Conservation (phyloP, 2,113 vertebrate genomes). For the Suricata suricatta region DNA sequence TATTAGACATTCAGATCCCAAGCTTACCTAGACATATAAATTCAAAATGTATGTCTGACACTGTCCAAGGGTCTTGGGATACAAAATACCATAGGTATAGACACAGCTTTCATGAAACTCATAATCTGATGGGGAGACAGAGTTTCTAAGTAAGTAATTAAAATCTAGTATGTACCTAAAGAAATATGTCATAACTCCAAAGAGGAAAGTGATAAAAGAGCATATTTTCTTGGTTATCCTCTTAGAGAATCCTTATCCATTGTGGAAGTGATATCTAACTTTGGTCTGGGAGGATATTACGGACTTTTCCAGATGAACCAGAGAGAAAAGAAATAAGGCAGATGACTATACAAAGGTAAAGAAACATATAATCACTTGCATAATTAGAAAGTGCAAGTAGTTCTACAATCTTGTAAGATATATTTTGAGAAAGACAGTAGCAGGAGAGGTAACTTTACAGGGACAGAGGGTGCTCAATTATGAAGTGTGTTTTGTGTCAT, state of each 20-base stretch:
- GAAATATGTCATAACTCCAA: not conserved
- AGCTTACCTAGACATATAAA: not conserved
- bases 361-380: not conserved
- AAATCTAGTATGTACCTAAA: not conserved
- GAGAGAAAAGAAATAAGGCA: not conserved
- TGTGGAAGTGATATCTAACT: not conserved
- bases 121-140: not conserved
- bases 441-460: not conserved
- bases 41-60: not conserved
- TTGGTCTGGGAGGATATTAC: not conserved
- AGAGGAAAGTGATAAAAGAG: not conserved
- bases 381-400: not conserved
- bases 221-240: not conserved
- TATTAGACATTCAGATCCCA: not conserved
- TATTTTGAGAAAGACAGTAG: not conserved
- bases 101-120: not conserved
- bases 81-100: not conserved
- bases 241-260: not conserved
- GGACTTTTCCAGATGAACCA: not conserved
- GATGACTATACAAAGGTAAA: not conserved
- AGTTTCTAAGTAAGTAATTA: not conserved
- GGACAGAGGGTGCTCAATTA: not conserved
- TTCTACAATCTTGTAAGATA: not conserved
- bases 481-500: not conserved
- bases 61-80: not conserved